A percentile compares a stretch with the other conserved stretches of the same genome.
Conservation (phyloP, 2,113 vertebrate species). For the Ictalurus furcatus region DNA sequence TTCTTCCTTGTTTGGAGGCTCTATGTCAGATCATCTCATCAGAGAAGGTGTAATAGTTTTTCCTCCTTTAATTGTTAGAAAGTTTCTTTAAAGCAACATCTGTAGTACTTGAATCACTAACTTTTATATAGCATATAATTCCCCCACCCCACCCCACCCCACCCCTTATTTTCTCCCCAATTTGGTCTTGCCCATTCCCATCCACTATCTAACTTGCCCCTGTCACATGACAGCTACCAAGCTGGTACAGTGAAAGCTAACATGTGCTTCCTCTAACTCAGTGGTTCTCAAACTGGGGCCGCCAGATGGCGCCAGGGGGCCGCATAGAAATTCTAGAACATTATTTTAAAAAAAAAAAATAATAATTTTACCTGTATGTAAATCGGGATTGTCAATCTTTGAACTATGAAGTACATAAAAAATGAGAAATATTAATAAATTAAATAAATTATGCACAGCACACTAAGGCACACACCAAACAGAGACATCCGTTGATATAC, state of each 20-base stretch:
- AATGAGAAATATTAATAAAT: too few species aligned
- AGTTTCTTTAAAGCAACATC: background rate
- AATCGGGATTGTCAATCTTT: too few species aligned
- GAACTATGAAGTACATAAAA: too few species aligned
- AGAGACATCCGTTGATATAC: too few species aligned
- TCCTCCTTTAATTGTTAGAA: background rate
- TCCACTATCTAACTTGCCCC: background rate
- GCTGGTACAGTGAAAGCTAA: background rate
- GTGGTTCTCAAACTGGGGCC: too few species aligned
- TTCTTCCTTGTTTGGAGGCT: constrained; percentile 76
- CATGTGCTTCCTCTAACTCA: background rate
- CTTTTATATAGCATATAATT: too few species aligned
- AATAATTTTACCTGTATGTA: too few species aligned
- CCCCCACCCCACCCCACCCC: background rate
- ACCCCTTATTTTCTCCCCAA: background rate
- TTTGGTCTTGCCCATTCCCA: background rate
- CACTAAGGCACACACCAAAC: too few species aligned
- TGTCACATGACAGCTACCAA: background rate
- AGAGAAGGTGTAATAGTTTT: constrained; percentile 72
- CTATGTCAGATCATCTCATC: constrained; percentile 82
- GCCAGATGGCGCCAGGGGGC: too few species aligned
- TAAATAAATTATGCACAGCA: too few species aligned
- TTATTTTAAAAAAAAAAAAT: too few species aligned
- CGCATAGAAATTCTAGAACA: too few species aligned
- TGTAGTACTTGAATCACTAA: background rate